A percentile compares a stretch with the other conserved stretches of the same genome.
These are phyloP conservation scores for Lacanobia oleracea DNA, from an alignment of 2,888 invertebrate genomes.

Conservation along the genomic window DNA sequence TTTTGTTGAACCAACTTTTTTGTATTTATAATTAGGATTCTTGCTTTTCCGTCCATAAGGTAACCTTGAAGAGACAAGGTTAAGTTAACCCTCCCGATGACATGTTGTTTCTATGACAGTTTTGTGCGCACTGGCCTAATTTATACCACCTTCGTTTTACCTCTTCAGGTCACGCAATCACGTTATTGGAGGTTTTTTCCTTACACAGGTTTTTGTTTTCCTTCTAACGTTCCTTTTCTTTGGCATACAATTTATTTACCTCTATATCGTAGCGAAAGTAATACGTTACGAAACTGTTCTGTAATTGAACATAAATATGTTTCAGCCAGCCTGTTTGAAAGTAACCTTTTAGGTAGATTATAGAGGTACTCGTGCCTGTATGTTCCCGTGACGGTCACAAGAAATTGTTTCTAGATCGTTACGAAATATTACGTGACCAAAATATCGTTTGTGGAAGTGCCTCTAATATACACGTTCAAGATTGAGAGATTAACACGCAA, in stretches of 20 bases:
- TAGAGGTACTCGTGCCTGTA: slow-evolving; percentile 48
- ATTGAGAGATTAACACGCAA: slow-evolving; percentile 81
- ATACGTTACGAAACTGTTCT: slow-evolving; percentile 54
- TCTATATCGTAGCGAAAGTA: slow-evolving; percentile 52
- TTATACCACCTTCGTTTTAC: slow-evolving; percentile 73
- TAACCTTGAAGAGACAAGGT: slow-evolving; percentile 69
- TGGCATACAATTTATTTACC: slow-evolving; percentile 54
- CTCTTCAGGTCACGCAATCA: slow-evolving; percentile 75
- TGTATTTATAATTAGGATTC: slow-evolving; percentile 20
- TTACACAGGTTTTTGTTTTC: slow-evolving; percentile 63
- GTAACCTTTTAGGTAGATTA: slow-evolving; percentile 70
- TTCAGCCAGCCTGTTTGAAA: slow-evolving; percentile 44
- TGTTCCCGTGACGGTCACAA: slow-evolving; percentile 50
- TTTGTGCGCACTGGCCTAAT: slow-evolving; percentile 70
- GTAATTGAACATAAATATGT: slow-evolving; percentile 62
- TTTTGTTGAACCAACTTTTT: slow-evolving; percentile 43
- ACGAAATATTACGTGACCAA: slow-evolving; percentile 78
- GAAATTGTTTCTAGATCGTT: slow-evolving; percentile 72
- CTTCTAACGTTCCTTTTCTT: slow-evolving; percentile 46
- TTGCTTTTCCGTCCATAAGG: slow-evolving; percentile 17
- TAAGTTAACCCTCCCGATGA: slow-evolving; percentile 67
- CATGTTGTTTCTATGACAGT: slow-evolving; percentile 71
- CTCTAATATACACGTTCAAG: slow-evolving; percentile 71
- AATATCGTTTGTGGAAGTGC: slow-evolving; percentile 70
- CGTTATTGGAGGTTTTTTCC: slow-evolving; percentile 74